Conservation (phyloP, 2,113 vertebrate genomes). For the Cottus gobio region DNA sequence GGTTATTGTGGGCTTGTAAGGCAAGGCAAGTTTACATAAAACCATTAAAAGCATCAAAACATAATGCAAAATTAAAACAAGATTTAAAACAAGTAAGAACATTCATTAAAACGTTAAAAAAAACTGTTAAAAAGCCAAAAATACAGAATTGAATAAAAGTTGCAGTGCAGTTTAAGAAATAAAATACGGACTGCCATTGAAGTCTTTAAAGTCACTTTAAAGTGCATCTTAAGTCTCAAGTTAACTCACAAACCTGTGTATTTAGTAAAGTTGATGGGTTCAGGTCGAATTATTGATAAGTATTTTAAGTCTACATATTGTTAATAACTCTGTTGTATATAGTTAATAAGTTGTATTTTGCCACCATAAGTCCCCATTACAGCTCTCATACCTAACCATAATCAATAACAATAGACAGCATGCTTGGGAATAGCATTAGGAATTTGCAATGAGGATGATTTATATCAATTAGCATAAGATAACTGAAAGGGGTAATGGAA, state of each 20-base stretch:
- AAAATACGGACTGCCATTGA: no score
- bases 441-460: no score
- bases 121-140: no score
- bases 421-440: neutral
- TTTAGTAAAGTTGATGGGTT: neutral
- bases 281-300: neutral
- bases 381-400: neutral
- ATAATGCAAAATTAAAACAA: no score
- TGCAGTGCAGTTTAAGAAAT: no score
- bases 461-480: neutral
- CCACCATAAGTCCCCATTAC: neutral
- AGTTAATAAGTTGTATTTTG: neutral
- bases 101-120: no score
- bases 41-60: no score
- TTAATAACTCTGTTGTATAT: neutral
- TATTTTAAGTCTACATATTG: neutral
- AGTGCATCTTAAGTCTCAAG: neutral
- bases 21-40: no score
- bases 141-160: no score
- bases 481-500: neutral
- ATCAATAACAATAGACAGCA: neutral
- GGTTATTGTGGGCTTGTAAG: neutral
- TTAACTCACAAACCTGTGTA: neutral
- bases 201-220: no score
- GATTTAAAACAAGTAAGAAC: no score